Conservation (phyloP, 2,797 vertebrate species). For the Eurystomus glaucurus region DNA sequence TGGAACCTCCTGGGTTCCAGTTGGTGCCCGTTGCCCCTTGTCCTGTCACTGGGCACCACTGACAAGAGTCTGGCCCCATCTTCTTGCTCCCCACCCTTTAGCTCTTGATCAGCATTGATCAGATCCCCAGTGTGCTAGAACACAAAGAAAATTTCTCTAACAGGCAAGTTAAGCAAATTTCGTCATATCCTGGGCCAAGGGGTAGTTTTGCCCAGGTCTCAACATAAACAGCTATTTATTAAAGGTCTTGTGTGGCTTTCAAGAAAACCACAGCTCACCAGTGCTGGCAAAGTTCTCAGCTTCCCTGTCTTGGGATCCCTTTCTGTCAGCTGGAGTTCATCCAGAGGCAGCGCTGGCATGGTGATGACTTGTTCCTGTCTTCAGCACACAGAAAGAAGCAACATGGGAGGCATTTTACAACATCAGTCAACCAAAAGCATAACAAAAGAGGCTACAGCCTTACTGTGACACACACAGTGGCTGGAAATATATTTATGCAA, state of each 20-base stretch:
- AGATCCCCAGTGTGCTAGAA: neutral
- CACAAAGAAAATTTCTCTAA: neutral
- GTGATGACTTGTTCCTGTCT: conserved; percentile 33
- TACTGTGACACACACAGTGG: neutral
- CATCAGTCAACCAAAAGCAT: neutral
- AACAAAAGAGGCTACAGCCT: neutral
- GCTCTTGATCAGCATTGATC: neutral
- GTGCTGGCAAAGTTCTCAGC: conserved; percentile 86
- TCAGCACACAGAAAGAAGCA: conserved; percentile 15
- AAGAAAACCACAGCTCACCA: conserved; percentile 85
- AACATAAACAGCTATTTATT: neutral
- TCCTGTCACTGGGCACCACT: neutral
- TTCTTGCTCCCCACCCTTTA: neutral
- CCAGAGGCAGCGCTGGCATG: conserved; percentile 88
- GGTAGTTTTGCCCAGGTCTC: neutral
- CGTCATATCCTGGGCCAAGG: neutral
- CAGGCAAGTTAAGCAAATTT: neutral
- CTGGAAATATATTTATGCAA: neutral
- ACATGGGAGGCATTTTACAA: neutral
- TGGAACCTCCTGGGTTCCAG: neutral
- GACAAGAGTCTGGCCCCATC: neutral
- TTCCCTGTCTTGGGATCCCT: conserved; percentile 84
- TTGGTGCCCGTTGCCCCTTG: neutral
- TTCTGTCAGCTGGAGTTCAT: conserved; percentile 90
- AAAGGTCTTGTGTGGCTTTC: neutral